phyloP scores from a whole-genome alignment of 2,888 invertebrate genomes.

The Stenurella melanura region DNA sequence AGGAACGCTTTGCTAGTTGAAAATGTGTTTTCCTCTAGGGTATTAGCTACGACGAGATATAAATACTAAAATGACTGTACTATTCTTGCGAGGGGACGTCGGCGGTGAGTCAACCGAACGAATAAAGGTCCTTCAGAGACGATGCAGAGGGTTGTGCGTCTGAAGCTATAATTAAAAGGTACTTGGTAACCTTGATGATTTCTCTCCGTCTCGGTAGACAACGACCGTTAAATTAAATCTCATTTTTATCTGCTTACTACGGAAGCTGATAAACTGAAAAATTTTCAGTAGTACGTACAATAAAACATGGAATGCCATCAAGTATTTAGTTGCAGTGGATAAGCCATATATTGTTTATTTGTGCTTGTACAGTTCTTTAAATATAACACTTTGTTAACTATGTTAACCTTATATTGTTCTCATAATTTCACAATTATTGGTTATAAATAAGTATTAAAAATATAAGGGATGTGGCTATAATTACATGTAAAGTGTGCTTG shows the following conservation, averaged over 20 bases:
- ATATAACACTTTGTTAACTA: not conserved
- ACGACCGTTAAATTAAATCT: constrained; percentile 30
- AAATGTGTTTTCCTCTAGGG: not conserved
- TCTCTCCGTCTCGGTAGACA: constrained; percentile 26
- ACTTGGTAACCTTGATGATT: constrained; percentile 33
- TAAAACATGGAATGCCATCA: constrained; percentile 14
- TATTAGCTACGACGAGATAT: not conserved
- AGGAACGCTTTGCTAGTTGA: not conserved
- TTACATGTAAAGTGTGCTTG: too few relatives aligned
- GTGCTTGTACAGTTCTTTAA: not conserved
- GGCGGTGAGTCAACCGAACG: constrained; percentile 42
- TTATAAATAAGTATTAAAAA: too few relatives aligned
- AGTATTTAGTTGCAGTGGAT: not conserved
- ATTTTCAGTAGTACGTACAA: not conserved
- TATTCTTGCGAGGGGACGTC: constrained; percentile 38
- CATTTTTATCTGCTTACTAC: constrained; percentile 29
- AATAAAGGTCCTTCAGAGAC: constrained; percentile 40
- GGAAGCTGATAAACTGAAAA: constrained; percentile 21
- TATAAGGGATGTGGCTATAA: too few relatives aligned
- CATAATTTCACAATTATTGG: too few relatives aligned
- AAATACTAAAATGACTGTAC: constrained; percentile 33
- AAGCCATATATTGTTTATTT: not conserved
- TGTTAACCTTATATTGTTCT: too few relatives aligned
- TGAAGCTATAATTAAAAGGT: constrained; percentile 36
- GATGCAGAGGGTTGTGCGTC: constrained; percentile 35